Conservation (phyloP, 2,797 vertebrate species). For the Graptemys geographica region DNA sequence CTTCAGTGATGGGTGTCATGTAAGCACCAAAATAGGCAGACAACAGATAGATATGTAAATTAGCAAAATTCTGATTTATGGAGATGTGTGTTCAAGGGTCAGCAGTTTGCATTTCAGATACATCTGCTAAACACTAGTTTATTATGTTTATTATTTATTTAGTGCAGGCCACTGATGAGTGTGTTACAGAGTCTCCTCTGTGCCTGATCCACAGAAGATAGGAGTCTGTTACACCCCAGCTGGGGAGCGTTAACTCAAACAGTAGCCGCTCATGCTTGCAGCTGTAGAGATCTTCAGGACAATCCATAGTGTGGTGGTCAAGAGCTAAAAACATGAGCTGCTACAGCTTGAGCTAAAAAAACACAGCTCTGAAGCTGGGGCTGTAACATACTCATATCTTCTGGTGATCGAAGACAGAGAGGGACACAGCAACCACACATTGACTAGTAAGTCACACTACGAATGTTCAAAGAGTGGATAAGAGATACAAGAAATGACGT, state of each 20-base stretch:
- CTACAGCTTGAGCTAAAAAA: neutral
- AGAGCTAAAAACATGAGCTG: neutral
- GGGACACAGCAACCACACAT: neutral
- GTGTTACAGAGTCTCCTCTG: neutral
- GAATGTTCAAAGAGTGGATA: neutral
- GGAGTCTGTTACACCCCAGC: neutral
- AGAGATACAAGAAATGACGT: neutral
- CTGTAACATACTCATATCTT: neutral
- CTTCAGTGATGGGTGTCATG: neutral
- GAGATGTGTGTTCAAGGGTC: neutral
- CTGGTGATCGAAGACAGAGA: neutral
- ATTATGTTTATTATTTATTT: neutral
- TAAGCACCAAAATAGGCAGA: neutral
- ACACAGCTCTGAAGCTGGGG: neutral
- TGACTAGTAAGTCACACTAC: neutral
- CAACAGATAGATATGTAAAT: neutral
- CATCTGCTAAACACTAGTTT: neutral
- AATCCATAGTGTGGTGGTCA: neutral
- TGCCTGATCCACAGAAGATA: neutral
- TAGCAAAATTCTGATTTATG: neutral
- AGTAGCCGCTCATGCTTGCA: neutral
- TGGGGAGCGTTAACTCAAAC: neutral
- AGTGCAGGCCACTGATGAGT: neutral
- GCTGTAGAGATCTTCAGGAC: neutral
- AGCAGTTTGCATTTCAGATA: neutral